Conservation (phyloP, 2,888 invertebrate genomes). For the Meiosimyza platycephala region DNA sequence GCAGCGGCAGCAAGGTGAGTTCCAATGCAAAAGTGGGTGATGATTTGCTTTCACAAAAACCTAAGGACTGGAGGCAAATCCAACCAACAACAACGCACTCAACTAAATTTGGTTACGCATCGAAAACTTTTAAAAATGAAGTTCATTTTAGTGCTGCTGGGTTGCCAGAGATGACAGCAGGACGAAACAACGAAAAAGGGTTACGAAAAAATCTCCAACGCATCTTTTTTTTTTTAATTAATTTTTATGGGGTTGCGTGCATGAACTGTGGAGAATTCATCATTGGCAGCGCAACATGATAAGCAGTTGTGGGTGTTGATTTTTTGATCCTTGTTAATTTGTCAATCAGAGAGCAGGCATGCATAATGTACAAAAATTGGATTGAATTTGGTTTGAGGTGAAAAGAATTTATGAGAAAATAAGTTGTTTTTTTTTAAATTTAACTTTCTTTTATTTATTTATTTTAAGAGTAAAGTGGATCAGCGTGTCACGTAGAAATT, state of each 20-base stretch:
- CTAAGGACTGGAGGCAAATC: neutral
- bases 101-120: slow-evolving; percentile 39
- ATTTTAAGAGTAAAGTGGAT: no score
- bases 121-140: slow-evolving; percentile 40
- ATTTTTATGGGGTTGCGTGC: slow-evolving; percentile 43
- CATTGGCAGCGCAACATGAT: slow-evolving; percentile 18
- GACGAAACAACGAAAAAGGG: neutral
- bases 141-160: neutral
- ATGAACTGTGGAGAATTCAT: slow-evolving; percentile 28
- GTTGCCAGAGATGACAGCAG: neutral
- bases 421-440: no score
- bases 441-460: no score
- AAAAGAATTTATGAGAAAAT: no score
- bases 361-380: slow-evolving; percentile 26
- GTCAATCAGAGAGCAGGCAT: slow-evolving; percentile 52
- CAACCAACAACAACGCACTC: slow-evolving; percentile 16
- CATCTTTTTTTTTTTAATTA: slow-evolving; percentile 52
- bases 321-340: slow-evolving; percentile 57
- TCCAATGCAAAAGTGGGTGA: neutral
- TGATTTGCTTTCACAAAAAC: neutral
- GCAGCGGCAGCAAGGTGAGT: neutral
- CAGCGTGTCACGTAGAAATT: no score
- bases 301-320: slow-evolving; percentile 50
- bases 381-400: slow-evolving; percentile 18
- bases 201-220: neutral